Evolutionary conservation across 2,888 invertebrate genomes (phyloP).

Genomic region (Cerceris ruficornis): DNA sequence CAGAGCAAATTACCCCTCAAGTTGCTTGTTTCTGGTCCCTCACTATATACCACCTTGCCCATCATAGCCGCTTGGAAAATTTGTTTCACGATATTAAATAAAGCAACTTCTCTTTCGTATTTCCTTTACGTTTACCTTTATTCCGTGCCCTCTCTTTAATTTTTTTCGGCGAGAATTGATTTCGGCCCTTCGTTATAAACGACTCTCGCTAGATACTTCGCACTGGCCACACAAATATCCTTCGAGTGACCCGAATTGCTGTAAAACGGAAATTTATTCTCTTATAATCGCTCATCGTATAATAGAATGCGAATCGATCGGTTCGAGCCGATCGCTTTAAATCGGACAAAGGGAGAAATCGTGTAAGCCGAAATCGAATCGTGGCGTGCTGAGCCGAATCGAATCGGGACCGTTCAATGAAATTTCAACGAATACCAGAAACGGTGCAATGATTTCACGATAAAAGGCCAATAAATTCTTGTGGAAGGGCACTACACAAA

Average conservation of each 20-base stretch:
- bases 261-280: background rate
- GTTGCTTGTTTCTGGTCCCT: too few relatives aligned
- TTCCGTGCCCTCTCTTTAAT: too few relatives aligned
- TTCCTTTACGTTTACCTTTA: too few relatives aligned
- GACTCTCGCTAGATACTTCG: background rate
- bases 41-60: too few relatives aligned
- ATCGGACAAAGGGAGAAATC: slow-evolving; percentile 27
- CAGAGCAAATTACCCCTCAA: too few relatives aligned
- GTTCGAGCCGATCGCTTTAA: slow-evolving; percentile 2
- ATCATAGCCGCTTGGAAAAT: too few relatives aligned
- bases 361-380: slow-evolving; percentile 27
- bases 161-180: too few relatives aligned
- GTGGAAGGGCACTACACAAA: slow-evolving; percentile 1
- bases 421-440: slow-evolving; percentile 25
- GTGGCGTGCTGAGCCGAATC: background rate
- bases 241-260: background rate
- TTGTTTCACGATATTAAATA: too few relatives aligned
- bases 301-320: slow-evolving; percentile 7
- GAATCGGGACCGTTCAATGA: slow-evolving; percentile 10
- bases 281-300: background rate
- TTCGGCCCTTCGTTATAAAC: too few relatives aligned
- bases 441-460: slow-evolving; percentile 6
- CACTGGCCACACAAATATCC: slow-evolving; percentile 5
- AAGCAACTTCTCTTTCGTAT: too few relatives aligned
- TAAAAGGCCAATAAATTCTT: slow-evolving; percentile 35